Base-by-base conservation (phyloP, 2,797 vertebrate genomes). In the Apogon hyalosoma region DNA sequence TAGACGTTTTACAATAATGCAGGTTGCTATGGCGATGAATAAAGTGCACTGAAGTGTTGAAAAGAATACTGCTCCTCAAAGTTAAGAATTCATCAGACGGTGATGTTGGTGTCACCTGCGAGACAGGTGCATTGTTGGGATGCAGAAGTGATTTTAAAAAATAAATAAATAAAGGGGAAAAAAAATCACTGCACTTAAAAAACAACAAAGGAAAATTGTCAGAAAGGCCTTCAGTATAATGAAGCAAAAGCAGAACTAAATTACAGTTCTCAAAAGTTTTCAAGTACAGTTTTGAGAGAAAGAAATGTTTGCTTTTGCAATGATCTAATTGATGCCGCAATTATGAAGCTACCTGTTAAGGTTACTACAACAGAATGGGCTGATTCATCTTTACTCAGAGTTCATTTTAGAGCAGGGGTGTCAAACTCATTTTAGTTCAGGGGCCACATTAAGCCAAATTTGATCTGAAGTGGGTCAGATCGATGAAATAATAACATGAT, bases 21-120 rank as follows among this genome's bases (percentile, higher is more conserved):
- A 8, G 14, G 81, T 81, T 81, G 43, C 83, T 47, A 70, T 77
- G 69, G 75, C 39, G 43, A 76, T 69, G 70, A 61, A 77, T 64
- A 46, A 65, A 69, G 59, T 58, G 62, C 55, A 39, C 59, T 60
- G 57, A 55, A 57, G 51, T 57, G 61, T 63, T 79, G 4, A 56
- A 24, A 58, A 52, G 19, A 67, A 50, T 66, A 47, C 5, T 16
- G 33, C 55, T 65, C 59, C 16, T 9, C 45, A 6, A 64, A 21
- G 28, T 65, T 48, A 53, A 69, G 19, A 47, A 49, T 40, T 6
- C 36, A 39, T 45, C 43, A 52, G 48, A 19, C 7, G 0, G 39
- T 9, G 10, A 8, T 50, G 15, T n/a, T 69, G 9, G 39, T n/a
- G 14, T 13, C 18, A 43, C 33, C 43, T 43, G 51, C 15, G 1